Evolutionary conservation across 2,888 invertebrate genomes (phyloP), one percentile per base, ranked within the genome.

Genomic region (Cybosia mesomella): DNA sequence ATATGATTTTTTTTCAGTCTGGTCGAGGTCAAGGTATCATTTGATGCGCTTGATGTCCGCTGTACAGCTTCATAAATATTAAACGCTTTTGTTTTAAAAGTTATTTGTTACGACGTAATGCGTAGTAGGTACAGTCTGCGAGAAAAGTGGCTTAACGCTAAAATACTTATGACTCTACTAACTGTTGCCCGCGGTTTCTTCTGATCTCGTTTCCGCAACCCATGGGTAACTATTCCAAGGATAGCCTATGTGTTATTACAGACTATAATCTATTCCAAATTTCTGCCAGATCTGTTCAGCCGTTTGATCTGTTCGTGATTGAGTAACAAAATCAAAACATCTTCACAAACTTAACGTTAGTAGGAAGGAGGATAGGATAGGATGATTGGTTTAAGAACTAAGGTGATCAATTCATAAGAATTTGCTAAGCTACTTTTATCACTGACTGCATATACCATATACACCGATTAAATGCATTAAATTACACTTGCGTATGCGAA

Each of bases 11-110:
- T 88, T 89, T 90, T 88, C 81, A 77, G 77, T 68, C 77, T 79
- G 79, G 79, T 83, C 88, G 89, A 92, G 91, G 93, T 92, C 92
- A 92, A 92, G 91, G 92, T 87, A 76, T 83, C 68, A 73, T 70
- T 70, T 70, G 71, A 75, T 76, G 77, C 66, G 72, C 66, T 76
- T 74, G 69, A 75, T 49, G 71, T 75, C 71, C 69, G 68, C 72
- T 70, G 70, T 55, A 67, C 70, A 68, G 34, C 53, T 63, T 34
- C 34, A 57, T 57, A 18, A 66, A 72, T 70, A 80, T 74, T 76
- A 60, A 65, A 63, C 43, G 57, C 22, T 57, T 54, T 43, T 66
- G 59, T 59, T 60, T 67, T 61, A 54, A 49, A 8, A 34, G 32
- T 60, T 68, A 34, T 36, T 59, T 58, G 24, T 59, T n/a, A 49